A percentile compares a stretch with the other conserved stretches of the same genome.
Evolutionary conservation across 2,888 invertebrate genomes (phyloP).

Genomic region (Nasonovia ribisnigri): DNA sequence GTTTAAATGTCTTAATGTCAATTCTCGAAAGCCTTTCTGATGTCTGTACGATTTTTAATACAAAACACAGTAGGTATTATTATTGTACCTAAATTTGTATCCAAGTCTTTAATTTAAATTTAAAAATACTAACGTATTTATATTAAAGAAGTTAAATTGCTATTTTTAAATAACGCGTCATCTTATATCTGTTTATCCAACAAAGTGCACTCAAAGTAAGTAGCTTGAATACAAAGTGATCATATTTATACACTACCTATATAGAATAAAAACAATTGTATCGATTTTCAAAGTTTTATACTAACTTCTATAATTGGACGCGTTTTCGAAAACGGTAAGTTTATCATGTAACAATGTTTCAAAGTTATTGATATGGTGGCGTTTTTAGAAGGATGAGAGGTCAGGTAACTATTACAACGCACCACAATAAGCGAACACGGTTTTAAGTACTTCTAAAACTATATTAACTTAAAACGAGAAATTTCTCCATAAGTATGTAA

Average conservation of each 20-base stretch:
- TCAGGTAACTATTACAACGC: background rate
- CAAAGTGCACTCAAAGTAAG: background rate
- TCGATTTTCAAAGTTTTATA: background rate
- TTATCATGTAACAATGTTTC: background rate
- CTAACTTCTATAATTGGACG: conserved; percentile 3
- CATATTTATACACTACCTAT: background rate
- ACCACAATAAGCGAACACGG: background rate
- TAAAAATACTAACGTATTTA: background rate
- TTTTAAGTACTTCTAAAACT: conserved; percentile 35
- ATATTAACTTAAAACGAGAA: background rate
- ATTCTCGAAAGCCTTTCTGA: background rate
- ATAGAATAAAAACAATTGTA: background rate
- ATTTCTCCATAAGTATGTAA: background rate
- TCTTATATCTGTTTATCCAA: background rate
- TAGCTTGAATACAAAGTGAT: background rate
- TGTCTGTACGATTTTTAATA: background rate
- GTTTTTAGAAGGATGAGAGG: background rate
- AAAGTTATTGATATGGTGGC: background rate
- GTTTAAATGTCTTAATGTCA: background rate
- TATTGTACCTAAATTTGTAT: background rate
- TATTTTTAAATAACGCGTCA: background rate
- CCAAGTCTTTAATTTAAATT: background rate
- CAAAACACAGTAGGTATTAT: background rate
- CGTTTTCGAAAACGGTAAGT: background rate
- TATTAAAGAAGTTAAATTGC: background rate